phyloP scores from a whole-genome alignment of 2,888 invertebrate genomes.

The Tiliacea citrago region DNA sequence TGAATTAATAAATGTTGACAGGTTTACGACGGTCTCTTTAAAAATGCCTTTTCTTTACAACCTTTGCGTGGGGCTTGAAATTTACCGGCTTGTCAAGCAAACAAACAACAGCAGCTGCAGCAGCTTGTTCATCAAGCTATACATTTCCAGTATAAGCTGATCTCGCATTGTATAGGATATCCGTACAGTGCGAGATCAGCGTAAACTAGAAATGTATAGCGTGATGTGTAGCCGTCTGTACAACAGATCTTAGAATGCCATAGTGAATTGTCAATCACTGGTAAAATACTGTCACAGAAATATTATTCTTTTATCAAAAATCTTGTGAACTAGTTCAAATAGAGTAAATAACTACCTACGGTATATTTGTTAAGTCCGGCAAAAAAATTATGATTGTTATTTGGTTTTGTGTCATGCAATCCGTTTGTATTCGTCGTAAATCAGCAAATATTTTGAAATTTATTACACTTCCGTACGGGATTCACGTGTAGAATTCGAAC shows the following conservation, averaged over 20 bases:
- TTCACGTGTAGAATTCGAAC: slow-evolving; percentile 30
- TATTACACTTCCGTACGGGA: slow-evolving; percentile 31
- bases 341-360: background rate
- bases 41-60: background rate
- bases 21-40: background rate
- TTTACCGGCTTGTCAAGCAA: background rate
- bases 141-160: no score
- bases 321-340: background rate
- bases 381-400: slow-evolving; percentile 8
- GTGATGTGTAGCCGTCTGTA: no score
- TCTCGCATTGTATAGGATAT: no score
- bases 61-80: background rate
- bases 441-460: slow-evolving; percentile 43
- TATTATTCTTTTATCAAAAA: background rate
- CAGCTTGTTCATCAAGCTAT: no score
- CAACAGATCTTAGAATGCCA: background rate
- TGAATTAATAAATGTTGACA: background rate
- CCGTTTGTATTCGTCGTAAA: slow-evolving; percentile 24
- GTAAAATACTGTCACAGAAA: background rate
- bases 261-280: background rate
- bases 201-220: no score
- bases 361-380: slow-evolving; percentile 5
- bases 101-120: no score
- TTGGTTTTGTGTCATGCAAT: slow-evolving; percentile 24
- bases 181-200: no score